These are phyloP conservation scores for Thaleichthys pacificus DNA, from an alignment of 2,797 vertebrate species.

Conservation along the genomic window DNA sequence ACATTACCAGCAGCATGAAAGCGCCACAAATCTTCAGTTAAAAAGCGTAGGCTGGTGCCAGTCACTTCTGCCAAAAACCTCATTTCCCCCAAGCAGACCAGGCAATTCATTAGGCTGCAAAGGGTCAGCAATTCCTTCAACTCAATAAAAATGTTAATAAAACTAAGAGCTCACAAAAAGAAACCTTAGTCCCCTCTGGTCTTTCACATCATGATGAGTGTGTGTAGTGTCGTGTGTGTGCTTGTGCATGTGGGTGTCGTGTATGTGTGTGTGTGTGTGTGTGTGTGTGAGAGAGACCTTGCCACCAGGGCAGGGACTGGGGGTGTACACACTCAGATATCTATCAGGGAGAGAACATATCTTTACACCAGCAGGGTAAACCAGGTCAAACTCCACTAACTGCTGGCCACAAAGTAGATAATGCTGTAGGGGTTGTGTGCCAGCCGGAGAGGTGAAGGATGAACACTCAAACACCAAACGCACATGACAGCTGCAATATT, in stretches of 20 bases:
- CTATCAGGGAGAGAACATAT: conserved; percentile 45
- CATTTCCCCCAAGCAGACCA: conserved; percentile 60
- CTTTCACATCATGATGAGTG: conserved; percentile 38
- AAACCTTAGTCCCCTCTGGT: conserved; percentile 44
- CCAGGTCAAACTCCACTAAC: conserved; percentile 68
- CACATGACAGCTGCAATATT: neutral
- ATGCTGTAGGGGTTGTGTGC: conserved; percentile 17
- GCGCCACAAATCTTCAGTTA: conserved; percentile 62
- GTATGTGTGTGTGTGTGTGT: conserved; percentile 9
- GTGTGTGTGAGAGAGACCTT: conserved; percentile 5
- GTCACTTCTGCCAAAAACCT: conserved; percentile 67
- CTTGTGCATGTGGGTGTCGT: conserved; percentile 1
- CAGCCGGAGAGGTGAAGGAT: conserved; percentile 14
- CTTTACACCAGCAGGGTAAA: conserved; percentile 52
- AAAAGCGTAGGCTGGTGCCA: conserved; percentile 64
- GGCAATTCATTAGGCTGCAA: conserved; percentile 70
- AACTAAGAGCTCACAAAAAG: conserved; percentile 71
- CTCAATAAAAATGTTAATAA: conserved; percentile 82
- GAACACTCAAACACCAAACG: conserved; percentile 22
- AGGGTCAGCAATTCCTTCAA: conserved; percentile 76
- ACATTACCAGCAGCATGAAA: conserved; percentile 68
- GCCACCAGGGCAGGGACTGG: conserved; percentile 53
- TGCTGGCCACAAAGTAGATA: conserved; percentile 38
- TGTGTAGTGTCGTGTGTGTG: conserved; percentile 17
- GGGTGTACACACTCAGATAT: conserved; percentile 43